A percentile compares a stretch with the other conserved stretches of the same genome.
phyloP scores from a whole-genome alignment of 1,140 invertebrate genomes.

The Orchestia grillus region DNA sequence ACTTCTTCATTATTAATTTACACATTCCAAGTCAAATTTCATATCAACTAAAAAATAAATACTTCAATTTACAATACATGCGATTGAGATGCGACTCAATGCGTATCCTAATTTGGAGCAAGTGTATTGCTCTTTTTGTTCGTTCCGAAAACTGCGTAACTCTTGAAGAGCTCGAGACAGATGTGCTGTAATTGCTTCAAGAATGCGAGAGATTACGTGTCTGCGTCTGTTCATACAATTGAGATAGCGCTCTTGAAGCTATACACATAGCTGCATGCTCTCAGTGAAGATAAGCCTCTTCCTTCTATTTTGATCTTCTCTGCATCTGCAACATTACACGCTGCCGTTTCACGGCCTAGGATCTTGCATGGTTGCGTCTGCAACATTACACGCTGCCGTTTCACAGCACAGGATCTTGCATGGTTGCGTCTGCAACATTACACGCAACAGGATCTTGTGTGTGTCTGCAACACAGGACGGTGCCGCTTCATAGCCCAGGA shows the following conservation, averaged over 20 bases:
- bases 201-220: background rate
- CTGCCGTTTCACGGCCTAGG: too few species aligned
- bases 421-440: too few species aligned
- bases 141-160: background rate
- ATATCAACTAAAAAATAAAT: background rate
- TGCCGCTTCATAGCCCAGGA: too few species aligned
- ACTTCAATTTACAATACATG: background rate
- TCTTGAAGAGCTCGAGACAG: background rate
- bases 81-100: background rate
- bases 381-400: too few species aligned
- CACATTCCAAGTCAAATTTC: background rate
- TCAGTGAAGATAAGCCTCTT: background rate
- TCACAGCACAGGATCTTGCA: too few species aligned
- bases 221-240: background rate
- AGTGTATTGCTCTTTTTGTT: too few species aligned
- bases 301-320: background rate
- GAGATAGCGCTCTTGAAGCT: background rate
- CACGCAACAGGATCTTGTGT: too few species aligned
- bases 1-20: background rate
- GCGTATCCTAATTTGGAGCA: background rate
- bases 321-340: background rate
- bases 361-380: too few species aligned
- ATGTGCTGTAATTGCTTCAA: background rate
- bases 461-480: too few species aligned
- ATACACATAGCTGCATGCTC: background rate